Evolutionary conservation across 2,888 invertebrate species (phyloP).

Genomic region (Cantharis rufa): DNA sequence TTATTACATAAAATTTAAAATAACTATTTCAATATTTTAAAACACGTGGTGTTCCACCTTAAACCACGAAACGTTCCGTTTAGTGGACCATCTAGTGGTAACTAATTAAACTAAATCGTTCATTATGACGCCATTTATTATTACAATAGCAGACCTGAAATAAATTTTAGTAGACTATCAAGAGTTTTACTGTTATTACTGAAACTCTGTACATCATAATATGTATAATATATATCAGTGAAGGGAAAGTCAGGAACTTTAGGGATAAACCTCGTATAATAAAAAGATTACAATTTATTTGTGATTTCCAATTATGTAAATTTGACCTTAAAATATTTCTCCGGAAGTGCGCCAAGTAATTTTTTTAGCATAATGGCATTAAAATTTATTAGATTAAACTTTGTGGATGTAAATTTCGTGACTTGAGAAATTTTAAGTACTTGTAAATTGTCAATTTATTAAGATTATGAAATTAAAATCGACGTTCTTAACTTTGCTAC

Average conservation of each 20-base stretch:
- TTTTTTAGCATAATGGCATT: background rate
- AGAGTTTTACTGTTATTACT: too few species aligned
- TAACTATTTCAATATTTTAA: background rate
- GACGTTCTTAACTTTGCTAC: slow-evolving; percentile 17
- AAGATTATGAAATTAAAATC: slow-evolving; percentile 29
- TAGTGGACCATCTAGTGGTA: background rate
- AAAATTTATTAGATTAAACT: slow-evolving; percentile 16
- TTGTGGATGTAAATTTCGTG: slow-evolving; percentile 16
- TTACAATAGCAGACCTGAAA: too few species aligned
- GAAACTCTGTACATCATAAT: too few species aligned
- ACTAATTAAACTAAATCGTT: background rate
- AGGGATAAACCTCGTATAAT: background rate
- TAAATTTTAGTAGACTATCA: too few species aligned
- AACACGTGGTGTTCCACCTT: too few species aligned
- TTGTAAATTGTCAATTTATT: slow-evolving; percentile 30
- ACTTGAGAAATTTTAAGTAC: slow-evolving; percentile 23
- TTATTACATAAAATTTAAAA: background rate
- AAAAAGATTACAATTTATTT: background rate
- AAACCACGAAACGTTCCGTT: background rate
- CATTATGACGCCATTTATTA: background rate
- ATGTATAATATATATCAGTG: too few species aligned
- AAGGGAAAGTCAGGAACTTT: background rate
- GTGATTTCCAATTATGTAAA: background rate
- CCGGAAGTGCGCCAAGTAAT: background rate
- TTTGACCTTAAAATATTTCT: background rate